These are phyloP conservation scores for Salvelinus alpinus DNA, from an alignment of 2,113 vertebrate species.

Conservation along the genomic window DNA sequence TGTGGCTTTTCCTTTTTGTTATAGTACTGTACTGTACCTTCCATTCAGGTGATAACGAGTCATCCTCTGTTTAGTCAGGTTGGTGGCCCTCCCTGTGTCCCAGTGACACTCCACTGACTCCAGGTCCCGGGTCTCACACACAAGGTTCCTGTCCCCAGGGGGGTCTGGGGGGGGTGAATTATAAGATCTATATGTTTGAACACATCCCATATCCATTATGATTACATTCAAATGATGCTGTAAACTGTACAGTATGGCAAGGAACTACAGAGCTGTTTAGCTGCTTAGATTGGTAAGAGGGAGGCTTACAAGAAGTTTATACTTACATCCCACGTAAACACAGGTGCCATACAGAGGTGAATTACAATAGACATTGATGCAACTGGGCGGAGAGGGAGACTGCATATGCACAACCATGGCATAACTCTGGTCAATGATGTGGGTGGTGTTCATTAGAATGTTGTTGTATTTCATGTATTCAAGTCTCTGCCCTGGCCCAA, in stretches of 20 bases:
- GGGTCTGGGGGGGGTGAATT: conserved; percentile 45
- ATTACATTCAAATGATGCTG: neutral
- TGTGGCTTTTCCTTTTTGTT: neutral
- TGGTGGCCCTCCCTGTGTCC: conserved; percentile 19
- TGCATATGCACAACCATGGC: conserved; percentile 25
- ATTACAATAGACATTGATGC: conserved; percentile 21
- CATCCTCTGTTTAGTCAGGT: accelerated
- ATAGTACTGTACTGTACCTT: conserved; percentile 46
- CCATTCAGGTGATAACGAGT: conserved; percentile 47
- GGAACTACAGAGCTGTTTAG: neutral
- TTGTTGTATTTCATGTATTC: accelerated
- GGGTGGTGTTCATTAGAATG: accelerated
- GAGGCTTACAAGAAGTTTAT: neutral
- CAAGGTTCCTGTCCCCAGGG: conserved; percentile 50
- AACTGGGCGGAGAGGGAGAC: accelerated
- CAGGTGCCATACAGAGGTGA: accelerated
- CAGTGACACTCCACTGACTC: conserved; percentile 58
- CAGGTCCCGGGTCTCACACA: conserved; percentile 67
- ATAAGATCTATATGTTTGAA: neutral
- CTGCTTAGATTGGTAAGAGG: neutral
- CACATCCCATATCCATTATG: neutral
- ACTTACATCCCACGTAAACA: neutral
- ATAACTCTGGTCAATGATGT: conserved; percentile 23
- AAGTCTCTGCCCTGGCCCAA: conserved; percentile 16
- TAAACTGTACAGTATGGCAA: neutral